Evolutionary conservation across 2,797 vertebrate species (phyloP).

Genomic region (Ctenochaetus hawaiiensis): DNA sequence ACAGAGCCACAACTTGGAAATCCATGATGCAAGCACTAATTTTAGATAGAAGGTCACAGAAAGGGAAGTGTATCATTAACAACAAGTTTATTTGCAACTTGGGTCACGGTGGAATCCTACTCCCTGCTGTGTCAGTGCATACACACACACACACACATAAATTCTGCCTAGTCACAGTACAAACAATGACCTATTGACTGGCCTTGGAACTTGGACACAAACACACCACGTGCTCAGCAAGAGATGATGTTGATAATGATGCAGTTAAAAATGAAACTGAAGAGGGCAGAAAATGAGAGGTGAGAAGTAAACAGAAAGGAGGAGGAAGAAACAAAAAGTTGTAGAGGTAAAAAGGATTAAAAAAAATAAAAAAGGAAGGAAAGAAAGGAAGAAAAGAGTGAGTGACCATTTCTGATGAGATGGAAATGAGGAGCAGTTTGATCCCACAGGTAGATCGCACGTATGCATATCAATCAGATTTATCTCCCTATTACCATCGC

Average conservation of each 20-base stretch:
- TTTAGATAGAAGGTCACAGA: constrained; percentile 46
- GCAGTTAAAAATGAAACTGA: constrained; percentile 22
- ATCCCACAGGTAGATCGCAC: constrained; percentile 52
- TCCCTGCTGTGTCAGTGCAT: constrained; percentile 42
- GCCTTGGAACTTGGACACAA: constrained; percentile 53
- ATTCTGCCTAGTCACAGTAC: constrained; percentile 63
- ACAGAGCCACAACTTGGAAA: neutral
- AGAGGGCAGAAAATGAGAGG: neutral
- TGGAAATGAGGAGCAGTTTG: constrained; percentile 59
- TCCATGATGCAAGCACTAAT: neutral
- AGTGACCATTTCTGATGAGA: constrained; percentile 35
- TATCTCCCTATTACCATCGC: constrained; percentile 43
- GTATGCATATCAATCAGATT: constrained; percentile 76
- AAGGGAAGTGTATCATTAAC: constrained; percentile 31
- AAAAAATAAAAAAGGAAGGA: neutral
- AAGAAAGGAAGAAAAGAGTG: constrained; percentile 1
- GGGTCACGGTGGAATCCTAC: constrained; percentile 42
- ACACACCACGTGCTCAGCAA: constrained; percentile 8
- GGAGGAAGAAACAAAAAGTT: neutral
- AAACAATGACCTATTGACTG: constrained; percentile 59
- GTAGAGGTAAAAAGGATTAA: neutral
- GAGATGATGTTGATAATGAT: constrained; percentile 20
- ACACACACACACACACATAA: constrained; percentile 24
- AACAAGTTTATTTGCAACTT: constrained; percentile 26
- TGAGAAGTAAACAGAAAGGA: neutral